Conservation (phyloP, 2,113 vertebrate species). For the Toxotes jaculatrix region DNA sequence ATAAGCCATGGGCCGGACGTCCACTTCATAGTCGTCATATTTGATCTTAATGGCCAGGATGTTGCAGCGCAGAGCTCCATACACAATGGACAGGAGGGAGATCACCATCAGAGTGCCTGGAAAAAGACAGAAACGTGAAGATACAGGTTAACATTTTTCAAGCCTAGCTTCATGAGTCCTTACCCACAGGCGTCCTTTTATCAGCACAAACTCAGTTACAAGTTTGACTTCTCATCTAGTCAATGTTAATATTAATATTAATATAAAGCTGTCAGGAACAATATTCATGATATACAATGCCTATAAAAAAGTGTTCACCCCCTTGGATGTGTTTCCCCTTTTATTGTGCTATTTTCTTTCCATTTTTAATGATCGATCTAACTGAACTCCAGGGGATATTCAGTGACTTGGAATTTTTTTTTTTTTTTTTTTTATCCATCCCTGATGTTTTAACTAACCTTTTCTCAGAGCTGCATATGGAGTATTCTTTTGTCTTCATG, state of each 20-base stretch:
- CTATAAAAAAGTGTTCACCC: too few species aligned
- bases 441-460: too few species aligned
- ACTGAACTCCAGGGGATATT: too few species aligned
- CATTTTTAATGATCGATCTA: too few species aligned
- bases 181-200: too few species aligned
- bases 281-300: background rate
- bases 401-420: too few species aligned
- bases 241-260: background rate
- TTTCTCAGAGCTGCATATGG: too few species aligned
- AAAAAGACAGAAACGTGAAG: conserved; percentile 31
- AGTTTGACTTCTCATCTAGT: background rate
- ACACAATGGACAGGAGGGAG: conserved; percentile 95
- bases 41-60: conserved; percentile 98
- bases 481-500: too few species aligned
- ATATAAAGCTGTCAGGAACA: background rate
- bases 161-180: background rate
- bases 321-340: too few species aligned
- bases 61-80: conserved; percentile 97
- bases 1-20: conserved; percentile 90
- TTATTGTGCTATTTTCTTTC: too few species aligned
- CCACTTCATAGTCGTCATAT: conserved; percentile 94
- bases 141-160: background rate
- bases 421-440: too few species aligned
- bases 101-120: conserved; percentile 93
- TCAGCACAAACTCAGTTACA: too few species aligned